Base-by-base conservation (phyloP, 2,888 invertebrate genomes). In the Bhutanitis thaidina region DNA sequence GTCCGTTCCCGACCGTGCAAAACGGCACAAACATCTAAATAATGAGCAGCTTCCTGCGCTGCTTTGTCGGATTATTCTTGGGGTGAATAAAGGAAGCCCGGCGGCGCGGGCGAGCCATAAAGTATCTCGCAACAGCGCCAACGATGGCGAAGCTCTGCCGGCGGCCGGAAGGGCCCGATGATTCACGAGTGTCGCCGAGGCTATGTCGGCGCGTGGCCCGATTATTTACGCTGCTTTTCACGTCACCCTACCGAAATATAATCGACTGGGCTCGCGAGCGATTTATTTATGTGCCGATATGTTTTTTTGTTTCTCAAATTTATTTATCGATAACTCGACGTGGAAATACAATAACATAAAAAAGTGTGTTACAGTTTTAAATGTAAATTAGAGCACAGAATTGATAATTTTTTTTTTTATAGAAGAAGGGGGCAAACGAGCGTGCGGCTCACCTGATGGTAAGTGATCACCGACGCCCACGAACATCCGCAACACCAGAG, bases 221-320 rank as follows among this genome's bases (percentile, higher is more conserved):
- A 52, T 62, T 61, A 62, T 64, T 63, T 65, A 67, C 56, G 45
- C 53, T 36, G 56, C 59, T 53, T 61, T 61, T 54, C 55, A 60
- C 48, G 55, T 58, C 60, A 56, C 64, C 60, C 57, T 52, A 52
- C 50, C 37, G 12, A 43, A 43, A 35, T 35, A 14, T 35, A 43
- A 43, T 43, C 43, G 43, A 13, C 35, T 12, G 10, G n/a, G 7
- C 1, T 34, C 5, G 10, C 7, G 12, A 1, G 5, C 12, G 5
- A 12, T 34, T 34, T 34, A 34, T 34, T 34, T 12, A 4, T 5
- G 10, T 5, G 10, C 1, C 8, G 27, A 3, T 20, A 20, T 5
- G 5, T 20, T 27, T 27, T 27, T 27, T 27, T 27, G 27, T 8
- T 27, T 27, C 7, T 8, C 2, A 3, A 2, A 5, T 3, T 20